These are phyloP conservation scores for Sebastes flavidus DNA, from an alignment of 2,797 vertebrate genomes.

Conservation along the genomic window DNA sequence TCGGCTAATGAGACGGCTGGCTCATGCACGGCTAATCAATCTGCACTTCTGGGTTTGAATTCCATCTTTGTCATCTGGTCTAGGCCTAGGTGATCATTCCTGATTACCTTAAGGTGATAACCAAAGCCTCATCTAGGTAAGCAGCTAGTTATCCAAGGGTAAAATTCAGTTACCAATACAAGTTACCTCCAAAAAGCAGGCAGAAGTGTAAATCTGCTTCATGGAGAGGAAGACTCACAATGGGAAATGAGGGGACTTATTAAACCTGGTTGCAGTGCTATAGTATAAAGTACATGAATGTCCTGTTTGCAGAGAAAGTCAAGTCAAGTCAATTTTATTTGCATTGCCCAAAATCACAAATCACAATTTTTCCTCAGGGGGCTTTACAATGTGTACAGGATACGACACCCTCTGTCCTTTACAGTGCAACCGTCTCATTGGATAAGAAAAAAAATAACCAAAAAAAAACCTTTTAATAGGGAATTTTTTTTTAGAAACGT, in stretches of 20 bases:
- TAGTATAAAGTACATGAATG: not conserved
- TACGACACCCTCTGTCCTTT: too few species aligned
- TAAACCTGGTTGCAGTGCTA: not conserved
- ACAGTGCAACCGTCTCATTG: too few species aligned
- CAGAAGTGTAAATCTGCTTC: not conserved
- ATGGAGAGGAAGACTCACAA: not conserved
- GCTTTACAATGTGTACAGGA: too few species aligned
- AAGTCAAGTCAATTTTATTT: too few species aligned
- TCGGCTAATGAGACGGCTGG: not conserved
- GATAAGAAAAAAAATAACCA: too few species aligned
- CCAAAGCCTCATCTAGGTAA: not conserved
- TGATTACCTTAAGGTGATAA: not conserved
- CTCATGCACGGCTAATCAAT: not conserved
- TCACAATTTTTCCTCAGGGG: too few species aligned
- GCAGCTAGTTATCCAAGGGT: not conserved
- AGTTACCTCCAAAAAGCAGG: not conserved
- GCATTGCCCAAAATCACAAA: too few species aligned
- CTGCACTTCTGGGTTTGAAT: not conserved
- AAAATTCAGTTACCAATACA: not conserved
- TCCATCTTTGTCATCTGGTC: not conserved
- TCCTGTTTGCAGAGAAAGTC: not conserved
- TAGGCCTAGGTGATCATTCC: not conserved
- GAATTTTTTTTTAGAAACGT: too few species aligned
- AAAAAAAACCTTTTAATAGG: fast-evolving
- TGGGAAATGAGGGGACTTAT: not conserved